A percentile compares a stretch with the other conserved stretches of the same genome.
Conservation (phyloP, 2,113 vertebrate species). For the Ailurus styani region DNA sequence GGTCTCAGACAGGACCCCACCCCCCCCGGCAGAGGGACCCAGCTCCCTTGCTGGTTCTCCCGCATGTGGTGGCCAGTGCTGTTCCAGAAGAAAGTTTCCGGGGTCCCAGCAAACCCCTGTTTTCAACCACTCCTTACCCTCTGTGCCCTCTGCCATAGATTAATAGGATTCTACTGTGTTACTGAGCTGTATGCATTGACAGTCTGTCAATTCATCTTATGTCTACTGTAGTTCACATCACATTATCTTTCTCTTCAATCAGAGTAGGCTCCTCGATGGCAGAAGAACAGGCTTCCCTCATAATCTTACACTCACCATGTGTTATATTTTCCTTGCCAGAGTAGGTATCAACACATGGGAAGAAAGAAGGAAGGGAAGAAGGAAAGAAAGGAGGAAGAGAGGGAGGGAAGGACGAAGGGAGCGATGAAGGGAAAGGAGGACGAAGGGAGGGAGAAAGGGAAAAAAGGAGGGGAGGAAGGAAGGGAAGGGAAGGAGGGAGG, state of each 20-base stretch:
- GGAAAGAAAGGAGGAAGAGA: rapidly evolving
- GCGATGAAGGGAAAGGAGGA: rapidly evolving
- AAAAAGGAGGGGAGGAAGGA: neutral
- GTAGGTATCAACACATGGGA: rapidly evolving
- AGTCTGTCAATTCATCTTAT: rapidly evolving
- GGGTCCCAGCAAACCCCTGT: neutral
- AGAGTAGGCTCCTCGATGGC: rapidly evolving
- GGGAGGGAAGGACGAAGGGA: rapidly evolving
- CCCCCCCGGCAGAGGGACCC: rapidly evolving
- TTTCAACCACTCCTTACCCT: rapidly evolving
- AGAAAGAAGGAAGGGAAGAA: too few species aligned
- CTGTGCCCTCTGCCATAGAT: rapidly evolving
- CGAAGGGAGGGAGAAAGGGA: rapidly evolving
- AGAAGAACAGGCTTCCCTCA: neutral
- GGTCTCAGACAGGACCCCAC: neutral
- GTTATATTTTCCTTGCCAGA: rapidly evolving
- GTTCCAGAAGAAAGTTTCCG: too few species aligned
- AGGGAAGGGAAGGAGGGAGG: neutral
- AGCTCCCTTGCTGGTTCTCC: rapidly evolving
- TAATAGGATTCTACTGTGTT: rapidly evolving
- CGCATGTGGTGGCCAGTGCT: rapidly evolving
- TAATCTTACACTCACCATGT: rapidly evolving
- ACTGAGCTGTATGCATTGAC: rapidly evolving
- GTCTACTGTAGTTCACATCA: rapidly evolving
- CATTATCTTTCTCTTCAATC: too few species aligned